Percentiles rank a stretch among this genome's conserved stretches.
phyloP scores from a whole-genome alignment of 2,888 invertebrate genomes.

The Phengaris arion region DNA sequence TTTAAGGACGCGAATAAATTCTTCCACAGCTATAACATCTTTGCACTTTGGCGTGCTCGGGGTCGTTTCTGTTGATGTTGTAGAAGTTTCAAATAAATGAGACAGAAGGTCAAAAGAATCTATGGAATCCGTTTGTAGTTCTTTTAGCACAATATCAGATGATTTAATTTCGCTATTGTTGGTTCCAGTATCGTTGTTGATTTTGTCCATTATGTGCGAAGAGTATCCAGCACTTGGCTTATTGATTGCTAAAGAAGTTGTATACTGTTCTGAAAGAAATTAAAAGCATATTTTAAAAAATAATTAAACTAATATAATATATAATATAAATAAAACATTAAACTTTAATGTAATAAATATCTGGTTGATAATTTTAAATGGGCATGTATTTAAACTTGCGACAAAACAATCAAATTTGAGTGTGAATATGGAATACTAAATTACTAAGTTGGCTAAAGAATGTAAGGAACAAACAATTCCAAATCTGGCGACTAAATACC shows the following conservation, averaged over 20 bases:
- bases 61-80: slow-evolving; percentile 43
- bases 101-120: slow-evolving; percentile 59
- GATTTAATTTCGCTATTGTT: not conserved
- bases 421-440: too few species aligned
- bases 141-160: not conserved
- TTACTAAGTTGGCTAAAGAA: too few species aligned
- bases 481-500: too few species aligned
- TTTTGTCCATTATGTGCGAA: not conserved
- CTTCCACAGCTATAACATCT: slow-evolving; percentile 57
- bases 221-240: not conserved
- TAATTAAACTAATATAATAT: too few species aligned
- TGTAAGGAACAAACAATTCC: too few species aligned
- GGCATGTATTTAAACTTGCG: too few species aligned
- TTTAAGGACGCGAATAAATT: slow-evolving; percentile 62
- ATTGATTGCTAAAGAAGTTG: not conserved
- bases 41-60: slow-evolving; percentile 50
- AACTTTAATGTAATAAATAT: too few species aligned
- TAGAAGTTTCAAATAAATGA: slow-evolving; percentile 51
- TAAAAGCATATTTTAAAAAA: not conserved
- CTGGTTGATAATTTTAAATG: too few species aligned
- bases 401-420: too few species aligned
- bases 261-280: not conserved
- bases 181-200: not conserved
- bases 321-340: too few species aligned
- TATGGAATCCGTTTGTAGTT: slow-evolving; percentile 31